Percentiles rank a stretch among this genome's conserved stretches.
These are phyloP conservation scores for Trachurus trachurus DNA, from an alignment of 2,797 vertebrate species.

Conservation along the genomic window DNA sequence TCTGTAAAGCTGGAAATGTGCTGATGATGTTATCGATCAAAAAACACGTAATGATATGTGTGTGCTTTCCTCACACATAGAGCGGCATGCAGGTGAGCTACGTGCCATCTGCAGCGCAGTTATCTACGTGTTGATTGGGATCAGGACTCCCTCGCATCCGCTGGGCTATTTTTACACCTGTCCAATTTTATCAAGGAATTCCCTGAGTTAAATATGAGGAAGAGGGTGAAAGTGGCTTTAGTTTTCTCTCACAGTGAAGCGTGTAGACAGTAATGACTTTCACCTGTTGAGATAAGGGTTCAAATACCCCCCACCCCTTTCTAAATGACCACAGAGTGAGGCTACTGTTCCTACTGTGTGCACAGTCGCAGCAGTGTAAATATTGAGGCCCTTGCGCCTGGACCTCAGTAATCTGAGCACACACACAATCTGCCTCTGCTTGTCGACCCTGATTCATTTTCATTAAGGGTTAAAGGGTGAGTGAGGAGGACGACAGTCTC, in stretches of 20 bases:
- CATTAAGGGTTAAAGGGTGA: conserved; percentile 54
- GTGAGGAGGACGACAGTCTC: conserved; percentile 43
- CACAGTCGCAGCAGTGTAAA: conserved; percentile 61
- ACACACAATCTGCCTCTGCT: conserved; percentile 65
- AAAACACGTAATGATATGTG: conserved; percentile 33
- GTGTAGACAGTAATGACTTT: conserved; percentile 62
- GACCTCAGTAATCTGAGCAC: conserved; percentile 68
- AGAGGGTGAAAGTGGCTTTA: conserved; percentile 25
- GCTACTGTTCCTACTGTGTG: conserved; percentile 64
- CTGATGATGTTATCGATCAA: conserved; percentile 52
- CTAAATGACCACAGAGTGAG: conserved; percentile 60
- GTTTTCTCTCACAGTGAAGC: conserved; percentile 61
- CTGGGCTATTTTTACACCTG: conserved; percentile 66
- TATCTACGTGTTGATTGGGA: conserved; percentile 61
- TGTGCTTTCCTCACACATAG: conserved; percentile 21
- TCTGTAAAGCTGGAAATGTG: conserved; percentile 19
- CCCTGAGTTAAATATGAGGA: conserved; percentile 38
- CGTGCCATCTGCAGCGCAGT: conserved; percentile 56
- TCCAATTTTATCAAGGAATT: conserved; percentile 69
- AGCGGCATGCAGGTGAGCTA: conserved; percentile 68
- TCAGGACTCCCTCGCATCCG: conserved; percentile 46
- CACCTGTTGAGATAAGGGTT: conserved; percentile 73
- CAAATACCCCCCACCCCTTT: conserved; percentile 46
- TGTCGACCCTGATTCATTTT: conserved; percentile 63
- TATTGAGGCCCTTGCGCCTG: conserved; percentile 54